Conservation (phyloP, 2,888 invertebrate genomes). For the Tribolium freemani region DNA sequence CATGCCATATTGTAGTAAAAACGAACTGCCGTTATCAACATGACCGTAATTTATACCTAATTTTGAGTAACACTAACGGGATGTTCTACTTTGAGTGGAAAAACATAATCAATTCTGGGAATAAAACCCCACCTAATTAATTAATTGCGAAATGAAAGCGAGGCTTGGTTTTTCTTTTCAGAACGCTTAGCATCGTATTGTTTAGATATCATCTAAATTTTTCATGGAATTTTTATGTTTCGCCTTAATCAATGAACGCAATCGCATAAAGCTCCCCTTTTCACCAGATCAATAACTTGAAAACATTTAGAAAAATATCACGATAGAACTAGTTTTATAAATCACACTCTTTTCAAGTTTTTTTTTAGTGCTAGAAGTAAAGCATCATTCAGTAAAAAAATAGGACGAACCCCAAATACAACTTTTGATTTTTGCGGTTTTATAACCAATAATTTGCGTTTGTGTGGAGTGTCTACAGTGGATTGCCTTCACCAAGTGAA, state of each 20-base stretch:
- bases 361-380: too few species aligned
- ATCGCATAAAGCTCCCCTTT: slow-evolving; percentile 9
- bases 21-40: slow-evolving; percentile 44
- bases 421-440: too few species aligned
- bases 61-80: neutral
- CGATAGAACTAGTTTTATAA: neutral
- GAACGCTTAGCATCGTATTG: neutral
- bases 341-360: neutral
- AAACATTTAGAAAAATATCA: slow-evolving; percentile 1
- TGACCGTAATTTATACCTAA: slow-evolving; percentile 41
- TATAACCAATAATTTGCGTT: too few species aligned
- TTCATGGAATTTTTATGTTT: slow-evolving; percentile 15
- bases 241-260: neutral
- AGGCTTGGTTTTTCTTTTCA: neutral
- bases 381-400: too few species aligned
- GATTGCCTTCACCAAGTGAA: neutral
- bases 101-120: neutral
- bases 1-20: slow-evolving; percentile 46
- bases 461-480: neutral
- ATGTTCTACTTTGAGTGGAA: neutral
- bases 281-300: neutral
- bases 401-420: too few species aligned
- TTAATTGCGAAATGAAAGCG: neutral
- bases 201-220: slow-evolving; percentile 16
- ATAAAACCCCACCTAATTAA: neutral